phyloP scores from a whole-genome alignment of 2,797 vertebrate genomes.

The Pangasius larnaudii region DNA sequence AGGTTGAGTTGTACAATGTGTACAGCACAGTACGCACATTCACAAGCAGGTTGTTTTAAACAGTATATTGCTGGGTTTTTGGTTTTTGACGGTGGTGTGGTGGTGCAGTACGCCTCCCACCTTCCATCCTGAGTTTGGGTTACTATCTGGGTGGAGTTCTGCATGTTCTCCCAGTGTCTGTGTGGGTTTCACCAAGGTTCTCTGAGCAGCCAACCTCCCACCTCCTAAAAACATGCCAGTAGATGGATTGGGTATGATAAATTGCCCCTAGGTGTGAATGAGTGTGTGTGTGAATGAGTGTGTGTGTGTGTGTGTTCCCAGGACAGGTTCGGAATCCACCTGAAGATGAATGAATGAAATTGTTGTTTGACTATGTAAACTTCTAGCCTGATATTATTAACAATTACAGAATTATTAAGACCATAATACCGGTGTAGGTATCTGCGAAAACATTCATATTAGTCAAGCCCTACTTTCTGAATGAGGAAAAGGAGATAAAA shows the following conservation, averaged over 20 bases:
- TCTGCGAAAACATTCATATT: neutral
- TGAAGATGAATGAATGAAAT: neutral
- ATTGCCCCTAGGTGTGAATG: neutral
- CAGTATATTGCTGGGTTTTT: neutral
- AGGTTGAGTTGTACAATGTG: neutral
- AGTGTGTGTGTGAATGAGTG: neutral
- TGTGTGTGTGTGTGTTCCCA: neutral
- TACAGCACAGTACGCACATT: neutral
- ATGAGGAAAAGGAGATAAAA: neutral
- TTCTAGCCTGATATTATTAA: neutral
- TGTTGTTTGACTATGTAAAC: neutral
- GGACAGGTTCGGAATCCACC: neutral
- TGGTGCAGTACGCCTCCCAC: neutral
- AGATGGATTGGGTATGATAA: neutral
- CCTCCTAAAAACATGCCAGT: neutral
- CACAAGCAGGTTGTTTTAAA: neutral
- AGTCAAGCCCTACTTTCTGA: neutral
- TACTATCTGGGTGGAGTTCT: neutral
- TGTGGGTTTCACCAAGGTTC: neutral
- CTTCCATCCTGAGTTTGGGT: neutral
- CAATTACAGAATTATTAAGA: neutral
- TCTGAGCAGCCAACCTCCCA: neutral
- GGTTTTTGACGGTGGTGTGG: neutral
- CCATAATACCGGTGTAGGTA: neutral
- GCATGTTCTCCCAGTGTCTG: neutral